These are phyloP conservation scores for Speoplatyrhinus poulsoni DNA, from an alignment of 2,113 vertebrate genomes.

Conservation along the genomic window DNA sequence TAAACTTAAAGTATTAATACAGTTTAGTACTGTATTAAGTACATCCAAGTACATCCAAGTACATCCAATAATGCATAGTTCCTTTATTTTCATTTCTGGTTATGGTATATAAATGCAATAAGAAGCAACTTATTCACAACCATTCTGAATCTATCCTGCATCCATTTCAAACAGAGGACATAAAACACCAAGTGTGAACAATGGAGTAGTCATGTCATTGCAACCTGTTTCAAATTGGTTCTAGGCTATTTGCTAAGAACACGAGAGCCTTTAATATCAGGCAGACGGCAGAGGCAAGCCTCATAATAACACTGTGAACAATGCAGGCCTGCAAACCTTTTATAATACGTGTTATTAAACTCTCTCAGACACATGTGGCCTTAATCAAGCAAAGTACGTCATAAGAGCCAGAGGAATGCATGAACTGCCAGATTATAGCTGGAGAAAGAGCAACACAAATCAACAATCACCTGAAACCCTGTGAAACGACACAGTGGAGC, in stretches of 20 bases:
- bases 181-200: slow-evolving; percentile 24
- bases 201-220: slow-evolving; percentile 16
- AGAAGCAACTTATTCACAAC: too few relatives aligned
- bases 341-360: slow-evolving; percentile 13
- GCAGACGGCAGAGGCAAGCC: slow-evolving; percentile 13
- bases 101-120: too few relatives aligned
- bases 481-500: slow-evolving; percentile 2
- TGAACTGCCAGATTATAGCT: slow-evolving; percentile 50
- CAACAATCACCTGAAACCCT: slow-evolving; percentile 42
- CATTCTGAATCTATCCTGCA: slow-evolving; percentile 6
- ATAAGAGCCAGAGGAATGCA: slow-evolving; percentile 33
- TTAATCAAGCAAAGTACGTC: slow-evolving; percentile 43
- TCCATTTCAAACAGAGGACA: slow-evolving; percentile 9
- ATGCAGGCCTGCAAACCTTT: slow-evolving; percentile 29
- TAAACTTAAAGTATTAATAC: too few relatives aligned
- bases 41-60: too few relatives aligned
- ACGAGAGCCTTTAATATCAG: slow-evolving; percentile 28
- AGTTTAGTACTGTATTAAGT: too few relatives aligned
- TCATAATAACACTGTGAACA: slow-evolving; percentile 24
- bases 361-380: slow-evolving; percentile 47
- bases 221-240: slow-evolving; percentile 28
- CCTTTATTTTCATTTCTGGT: too few relatives aligned
- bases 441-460: slow-evolving; percentile 41
- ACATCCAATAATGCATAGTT: too few relatives aligned
- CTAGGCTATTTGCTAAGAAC: not conserved